Evolutionary conservation across 2,888 invertebrate genomes (phyloP), one percentile per base, ranked within the genome.

Genomic region (Drosophila colorata): DNA sequence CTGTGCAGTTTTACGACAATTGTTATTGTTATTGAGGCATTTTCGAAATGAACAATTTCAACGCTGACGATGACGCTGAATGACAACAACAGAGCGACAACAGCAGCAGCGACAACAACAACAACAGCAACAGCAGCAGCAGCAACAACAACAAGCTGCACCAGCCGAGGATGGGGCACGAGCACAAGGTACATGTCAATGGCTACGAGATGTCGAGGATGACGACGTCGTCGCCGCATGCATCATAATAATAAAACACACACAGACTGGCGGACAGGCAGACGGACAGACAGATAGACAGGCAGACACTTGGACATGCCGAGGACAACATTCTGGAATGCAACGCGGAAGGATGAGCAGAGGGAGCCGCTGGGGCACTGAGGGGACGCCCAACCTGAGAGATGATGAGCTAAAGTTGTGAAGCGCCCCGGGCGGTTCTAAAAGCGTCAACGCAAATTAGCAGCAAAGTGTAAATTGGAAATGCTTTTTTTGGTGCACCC

Each of bases 21-120:
- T 87, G 86, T 87, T 87, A 87, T 87, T 81, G 86, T 89, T 87
- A 89, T 85, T 87, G 89, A 87, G 85, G 86, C 89, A 88, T 89
- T 87, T 88, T 77, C 87, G 88, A 89, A 86, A 87, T 89, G 89
- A 89, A 87, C 85, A 88, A 85, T 86, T 86, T 84, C 71, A 81
- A 72, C 88, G 81, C 69, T 78, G 75, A 78, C 75, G 84, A 74
- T 79, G 88, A 84, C 84, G 84, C 76, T 74, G 80, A 86, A 81
- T 83, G 88, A 88, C 83, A 84, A 87, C 61, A 67, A 61, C 69
- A 53, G 28, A 60, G 47, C 63, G 65, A 55, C 56, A 64, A 49
- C 61, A 76, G 18, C 63, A 61, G n/a, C 58, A 49, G 3, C 28
- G 9, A 9, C 9, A 28, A 14, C 49, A 49, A 13, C 53, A 65